A percentile compares a stretch with the other conserved stretches of the same genome.
These are phyloP conservation scores for Melipona bicolor DNA, from an alignment of 2,888 invertebrate species.

Conservation along the genomic window DNA sequence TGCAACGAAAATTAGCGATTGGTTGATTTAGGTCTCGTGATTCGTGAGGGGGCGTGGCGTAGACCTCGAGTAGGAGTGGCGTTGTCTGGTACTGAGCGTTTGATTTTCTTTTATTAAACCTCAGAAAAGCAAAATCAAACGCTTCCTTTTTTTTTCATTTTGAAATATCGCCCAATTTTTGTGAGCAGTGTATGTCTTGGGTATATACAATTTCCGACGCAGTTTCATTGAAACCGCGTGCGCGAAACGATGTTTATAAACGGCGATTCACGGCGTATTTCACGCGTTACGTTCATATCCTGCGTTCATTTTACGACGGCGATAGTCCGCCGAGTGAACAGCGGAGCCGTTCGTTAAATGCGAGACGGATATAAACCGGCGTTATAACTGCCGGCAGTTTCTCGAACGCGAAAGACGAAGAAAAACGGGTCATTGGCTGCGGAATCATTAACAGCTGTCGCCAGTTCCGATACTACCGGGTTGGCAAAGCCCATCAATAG, in stretches of 20 bases:
- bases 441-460: conserved; percentile 59
- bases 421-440: conserved; percentile 37
- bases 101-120: too few relatives aligned
- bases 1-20: too few relatives aligned
- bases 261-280: conserved; percentile 12
- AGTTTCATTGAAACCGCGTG: conserved; percentile 22
- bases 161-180: too few relatives aligned
- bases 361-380: conserved; percentile 48
- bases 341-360: conserved; percentile 36
- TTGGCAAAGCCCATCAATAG: conserved; percentile 41
- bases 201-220: not conserved
- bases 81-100: too few relatives aligned
- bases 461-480: conserved; percentile 30
- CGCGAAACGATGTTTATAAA: conserved; percentile 27
- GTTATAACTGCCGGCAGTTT: conserved; percentile 27
- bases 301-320: conserved; percentile 29
- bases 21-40: too few relatives aligned
- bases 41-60: too few relatives aligned
- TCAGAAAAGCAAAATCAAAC: too few relatives aligned
- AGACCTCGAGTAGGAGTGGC: too few relatives aligned
- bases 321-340: conserved; percentile 26
- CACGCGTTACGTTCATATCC: conserved; percentile 11
- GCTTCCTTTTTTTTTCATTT: too few relatives aligned
- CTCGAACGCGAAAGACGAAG: conserved; percentile 37
- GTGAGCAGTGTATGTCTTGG: not conserved